These are phyloP conservation scores for Drosophila auraria DNA, from an alignment of 1,140 invertebrate genomes.

Conservation along the genomic window DNA sequence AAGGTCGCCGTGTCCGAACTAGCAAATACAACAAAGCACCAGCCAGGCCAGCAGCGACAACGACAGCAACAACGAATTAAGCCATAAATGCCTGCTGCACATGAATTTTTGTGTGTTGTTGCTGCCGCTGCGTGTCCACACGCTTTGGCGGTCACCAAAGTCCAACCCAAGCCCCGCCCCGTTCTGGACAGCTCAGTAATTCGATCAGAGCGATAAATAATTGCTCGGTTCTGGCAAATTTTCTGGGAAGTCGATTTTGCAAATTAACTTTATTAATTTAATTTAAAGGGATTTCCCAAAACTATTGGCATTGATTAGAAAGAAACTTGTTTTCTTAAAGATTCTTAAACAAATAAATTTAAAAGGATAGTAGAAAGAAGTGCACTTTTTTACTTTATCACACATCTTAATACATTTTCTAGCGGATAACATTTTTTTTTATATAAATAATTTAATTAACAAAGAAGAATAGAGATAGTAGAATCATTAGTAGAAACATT, in stretches of 20 bases:
- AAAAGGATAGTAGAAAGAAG: too few species aligned
- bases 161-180: constrained; percentile 44
- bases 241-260: constrained; percentile 6
- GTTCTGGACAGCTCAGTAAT: constrained; percentile 51
- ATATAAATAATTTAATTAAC: too few species aligned
- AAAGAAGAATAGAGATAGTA: too few species aligned
- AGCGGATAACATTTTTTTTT: too few species aligned
- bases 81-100: constrained; percentile 78
- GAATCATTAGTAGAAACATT: too few species aligned
- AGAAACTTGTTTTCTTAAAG: rapidly evolving
- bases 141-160: constrained; percentile 63
- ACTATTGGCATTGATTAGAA: neutral
- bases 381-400: too few species aligned
- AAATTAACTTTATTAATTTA: too few species aligned
- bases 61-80: constrained; percentile 72
- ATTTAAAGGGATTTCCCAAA: too few species aligned
- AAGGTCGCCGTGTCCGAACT: constrained; percentile 66
- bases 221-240: constrained; percentile 8
- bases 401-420: too few species aligned
- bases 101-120: constrained; percentile 61
- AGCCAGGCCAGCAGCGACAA: constrained; percentile 27
- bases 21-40: constrained; percentile 38
- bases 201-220: constrained; percentile 47
- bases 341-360: neutral
- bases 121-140: constrained; percentile 68